Percentiles rank a stretch among this genome's conserved stretches.
Evolutionary conservation across 2,797 vertebrate genomes (phyloP).

Genomic region (Garrulus glandarius): DNA sequence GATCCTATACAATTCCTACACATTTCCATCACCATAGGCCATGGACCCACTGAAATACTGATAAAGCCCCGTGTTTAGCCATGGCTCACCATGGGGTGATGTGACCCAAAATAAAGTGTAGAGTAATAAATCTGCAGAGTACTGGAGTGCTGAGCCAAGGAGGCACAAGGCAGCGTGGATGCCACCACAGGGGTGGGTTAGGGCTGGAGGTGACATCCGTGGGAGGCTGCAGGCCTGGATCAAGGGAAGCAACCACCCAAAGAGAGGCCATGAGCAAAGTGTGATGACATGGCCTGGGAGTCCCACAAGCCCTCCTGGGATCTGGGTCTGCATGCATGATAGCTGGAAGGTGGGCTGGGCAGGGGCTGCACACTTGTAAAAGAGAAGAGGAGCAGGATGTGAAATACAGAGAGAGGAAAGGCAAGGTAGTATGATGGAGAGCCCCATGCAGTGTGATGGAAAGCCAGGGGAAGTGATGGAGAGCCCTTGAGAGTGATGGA

Average conservation of each 20-base stretch:
- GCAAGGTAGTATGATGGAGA: not conserved
- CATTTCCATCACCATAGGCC: rapidly evolving
- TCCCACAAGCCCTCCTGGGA: not conserved
- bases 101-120: not conserved
- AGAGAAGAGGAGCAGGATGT: not conserved
- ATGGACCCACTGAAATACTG: rapidly evolving
- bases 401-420: not conserved
- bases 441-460: rapidly evolving
- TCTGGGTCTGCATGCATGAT: not conserved
- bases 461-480: not conserved
- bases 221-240: not conserved
- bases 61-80: rapidly evolving
- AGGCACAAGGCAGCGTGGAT: rapidly evolving
- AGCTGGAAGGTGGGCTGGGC: not conserved
- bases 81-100: not conserved
- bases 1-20: not conserved
- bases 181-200: not conserved
- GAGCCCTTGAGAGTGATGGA: not conserved
- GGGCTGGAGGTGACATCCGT: not conserved
- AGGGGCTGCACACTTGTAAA: rapidly evolving
- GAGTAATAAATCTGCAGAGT: not conserved
- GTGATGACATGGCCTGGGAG: not conserved
- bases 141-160: not conserved
- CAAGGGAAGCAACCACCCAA: not conserved
- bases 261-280: not conserved